A percentile compares a stretch with the other conserved stretches of the same genome.
These are phyloP conservation scores for Podiceps cristatus DNA, from an alignment of 2,113 vertebrate species.

Conservation along the genomic window DNA sequence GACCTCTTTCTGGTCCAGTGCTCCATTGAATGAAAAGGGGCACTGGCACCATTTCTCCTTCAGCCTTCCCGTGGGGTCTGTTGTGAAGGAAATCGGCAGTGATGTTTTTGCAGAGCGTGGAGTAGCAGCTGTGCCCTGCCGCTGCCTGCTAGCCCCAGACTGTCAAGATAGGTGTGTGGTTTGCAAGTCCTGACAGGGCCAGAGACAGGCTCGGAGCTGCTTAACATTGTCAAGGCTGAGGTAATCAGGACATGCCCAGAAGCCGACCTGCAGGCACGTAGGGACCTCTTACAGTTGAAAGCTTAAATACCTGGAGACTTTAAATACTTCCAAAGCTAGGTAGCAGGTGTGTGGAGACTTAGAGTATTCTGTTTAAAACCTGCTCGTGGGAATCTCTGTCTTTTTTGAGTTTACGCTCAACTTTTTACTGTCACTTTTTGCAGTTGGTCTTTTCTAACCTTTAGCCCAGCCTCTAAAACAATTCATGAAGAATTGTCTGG, in stretches of 20 bases:
- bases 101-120: neutral
- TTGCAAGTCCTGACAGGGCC: neutral
- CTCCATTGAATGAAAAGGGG: neutral
- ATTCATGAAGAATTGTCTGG: neutral
- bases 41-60: neutral
- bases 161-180: neutral
- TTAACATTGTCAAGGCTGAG: fast-evolving
- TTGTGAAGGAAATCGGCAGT: neutral
- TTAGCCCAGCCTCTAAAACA: neutral
- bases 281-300: neutral
- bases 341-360: neutral
- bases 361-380: neutral
- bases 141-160: neutral
- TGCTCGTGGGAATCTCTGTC: neutral
- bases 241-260: fast-evolving
- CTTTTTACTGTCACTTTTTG: neutral
- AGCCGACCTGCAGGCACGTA: neutral
- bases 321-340: neutral
- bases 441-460: neutral
- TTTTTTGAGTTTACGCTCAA: neutral
- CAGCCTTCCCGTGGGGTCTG: fast-evolving
- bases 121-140: neutral
- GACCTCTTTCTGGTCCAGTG: neutral
- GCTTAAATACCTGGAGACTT: neutral
- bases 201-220: neutral